Evolutionary conservation across 1,140 invertebrate species (phyloP), one percentile per base, ranked within the genome.

Genomic region (Zaprionus ghesquierei): DNA sequence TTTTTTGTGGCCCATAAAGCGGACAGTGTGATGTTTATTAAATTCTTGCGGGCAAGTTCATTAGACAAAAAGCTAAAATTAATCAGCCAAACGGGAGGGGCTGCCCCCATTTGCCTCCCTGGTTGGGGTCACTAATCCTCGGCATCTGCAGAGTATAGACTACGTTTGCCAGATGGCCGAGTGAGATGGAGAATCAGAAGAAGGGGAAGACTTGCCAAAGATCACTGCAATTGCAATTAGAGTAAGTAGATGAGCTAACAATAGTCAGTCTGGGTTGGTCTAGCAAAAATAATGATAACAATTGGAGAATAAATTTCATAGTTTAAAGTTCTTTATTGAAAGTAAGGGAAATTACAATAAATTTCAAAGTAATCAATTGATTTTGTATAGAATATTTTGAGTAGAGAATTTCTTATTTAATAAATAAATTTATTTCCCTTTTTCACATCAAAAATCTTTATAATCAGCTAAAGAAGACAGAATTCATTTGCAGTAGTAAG

Each of bases 51-150:
- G 76, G 65, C 75, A 79, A 87, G 82, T 87, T 87, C 82, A 87
- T 89, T 87, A 87, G 84, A 89, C 76, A 89, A 87, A 87, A 75
- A 89, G 84, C 79, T 68, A 61, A 79, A 87, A 87, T 87, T 90
- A 79, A 81, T 86, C 76, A 89, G 63, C 50, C 23, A 15, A 22
- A 35, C 59, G 64, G 58, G 10, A 58, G 63, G 22, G 15, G 18
- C 18, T 9, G 10, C 22, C 3, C 8, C 35, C 35, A 15, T 15
- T n/a, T 13, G 12, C 13, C 13, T 35, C n/a, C n/a, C n/a, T 15
- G n/a, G 3, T 49, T 50, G 44, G 18, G 58, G 27, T 70, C 31
- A 56, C 41, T 65, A 56, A 50, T 72, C 55, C 9, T 23, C 13
- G 75, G 27, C 27, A 75, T 77, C 6, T 58, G 27, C 41, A 60